Base-by-base conservation (phyloP, 2,797 vertebrate species). In the Odontamblyopus rebecca region DNA sequence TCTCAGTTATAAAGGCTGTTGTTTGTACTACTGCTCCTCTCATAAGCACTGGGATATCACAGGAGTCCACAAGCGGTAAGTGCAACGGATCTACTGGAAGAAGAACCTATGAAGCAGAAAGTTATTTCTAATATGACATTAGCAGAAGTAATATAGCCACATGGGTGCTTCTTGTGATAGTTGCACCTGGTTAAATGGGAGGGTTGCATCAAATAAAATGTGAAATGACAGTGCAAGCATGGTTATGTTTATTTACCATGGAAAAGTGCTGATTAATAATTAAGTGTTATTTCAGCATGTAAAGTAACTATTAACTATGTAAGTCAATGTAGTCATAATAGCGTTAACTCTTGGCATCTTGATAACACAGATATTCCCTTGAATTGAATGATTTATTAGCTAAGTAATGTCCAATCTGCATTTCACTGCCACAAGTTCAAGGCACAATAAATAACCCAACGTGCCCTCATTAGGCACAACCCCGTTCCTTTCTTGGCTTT, bases 381-480 rank as follows among this genome's bases (percentile, higher is more conserved):
- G 30, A 75, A 71, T 66, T 54, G 66, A 82, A 86, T 91, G 90
- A 94, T 91, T 86, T 92, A 93, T 91, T 78, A 67, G 69, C 81
- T 68, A 65, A 64, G 73, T 89, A 77, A 82, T 74, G 81, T 85
- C 84, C 89, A 86, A 89, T 93, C 82, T 93, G 81, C 88, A 73
- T 89, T 89, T 89, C 83, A 79, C 77, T 88, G 83, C 89, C 85
- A 74, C 82, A 50, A 69, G 83, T 88, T 74, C 82, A 77, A 79
- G 72, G 82, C 72, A 70, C 83, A 67, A 76, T 88, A 90, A 90
- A 90, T 85, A 89, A 93, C 89, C 91, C 89, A 80, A 88, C 79
- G 78, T 89, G 89, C 73, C 69, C 84, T 90, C 93, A 89, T 93
- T 94, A 93, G 90, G 84, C 91, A 86, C 83, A 88, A 82, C 74